Conservation (phyloP, 2,113 vertebrate genomes). For the Columba livia region DNA sequence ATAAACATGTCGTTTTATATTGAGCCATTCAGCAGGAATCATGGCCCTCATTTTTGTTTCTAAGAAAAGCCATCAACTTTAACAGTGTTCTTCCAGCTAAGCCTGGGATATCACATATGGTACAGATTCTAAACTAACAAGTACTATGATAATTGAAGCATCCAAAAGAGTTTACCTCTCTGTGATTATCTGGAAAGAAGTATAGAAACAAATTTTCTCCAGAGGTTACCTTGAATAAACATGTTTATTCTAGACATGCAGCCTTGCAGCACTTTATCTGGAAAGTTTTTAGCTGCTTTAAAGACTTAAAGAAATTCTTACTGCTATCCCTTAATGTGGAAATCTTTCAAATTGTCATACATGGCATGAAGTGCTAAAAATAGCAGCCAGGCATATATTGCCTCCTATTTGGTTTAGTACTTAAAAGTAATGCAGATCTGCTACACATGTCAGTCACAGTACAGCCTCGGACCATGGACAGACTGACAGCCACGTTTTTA, state of each 20-base stretch:
- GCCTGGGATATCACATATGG: not conserved
- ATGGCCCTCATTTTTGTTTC: not conserved
- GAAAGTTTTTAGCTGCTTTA: not conserved
- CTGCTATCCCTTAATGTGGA: not conserved
- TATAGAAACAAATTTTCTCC: not conserved
- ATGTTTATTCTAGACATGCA: not conserved
- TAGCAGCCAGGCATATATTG: not conserved
- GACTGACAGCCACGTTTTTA: not conserved
- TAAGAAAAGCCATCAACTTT: not conserved
- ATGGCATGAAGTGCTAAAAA: not conserved
- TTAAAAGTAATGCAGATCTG: not conserved
- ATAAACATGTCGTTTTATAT: not conserved
- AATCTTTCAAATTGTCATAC: not conserved
- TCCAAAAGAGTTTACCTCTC: not conserved
- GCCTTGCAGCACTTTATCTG: not conserved
- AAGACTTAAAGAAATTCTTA: not conserved
- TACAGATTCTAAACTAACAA: not conserved
- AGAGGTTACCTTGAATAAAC: not conserved
- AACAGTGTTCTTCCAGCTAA: not conserved
- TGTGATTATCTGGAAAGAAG: not conserved
- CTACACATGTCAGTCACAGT: not conserved
- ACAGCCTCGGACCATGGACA: not conserved
- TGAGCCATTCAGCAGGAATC: not conserved
- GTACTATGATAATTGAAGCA: not conserved
- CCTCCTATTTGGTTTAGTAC: not conserved